These are phyloP conservation scores for Lithophane socia DNA, from an alignment of 2,888 invertebrate genomes.

Conservation along the genomic window DNA sequence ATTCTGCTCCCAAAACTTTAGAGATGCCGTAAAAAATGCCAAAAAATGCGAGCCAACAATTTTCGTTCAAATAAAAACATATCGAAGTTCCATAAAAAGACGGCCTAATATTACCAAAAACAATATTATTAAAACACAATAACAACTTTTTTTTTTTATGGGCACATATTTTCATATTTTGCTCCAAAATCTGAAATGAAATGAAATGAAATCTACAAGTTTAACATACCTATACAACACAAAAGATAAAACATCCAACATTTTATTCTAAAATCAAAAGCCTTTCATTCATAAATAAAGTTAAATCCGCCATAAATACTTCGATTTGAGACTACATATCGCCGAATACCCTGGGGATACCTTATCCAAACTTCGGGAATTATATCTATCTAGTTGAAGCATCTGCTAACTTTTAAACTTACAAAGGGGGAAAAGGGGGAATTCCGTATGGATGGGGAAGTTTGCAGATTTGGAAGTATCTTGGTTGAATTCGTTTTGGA, in stretches of 20 bases:
- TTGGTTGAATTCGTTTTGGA: constrained; percentile 47
- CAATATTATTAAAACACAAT: no score
- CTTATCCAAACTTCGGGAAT: constrained; percentile 65
- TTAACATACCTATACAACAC: neutral
- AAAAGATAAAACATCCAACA: neutral
- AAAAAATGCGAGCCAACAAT: no score
- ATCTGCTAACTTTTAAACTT: constrained; percentile 70
- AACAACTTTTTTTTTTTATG: no score
- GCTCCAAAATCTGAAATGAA: neutral
- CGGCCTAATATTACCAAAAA: no score
- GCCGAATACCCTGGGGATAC: constrained; percentile 43
- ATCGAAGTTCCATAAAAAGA: no score
- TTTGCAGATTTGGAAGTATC: constrained; percentile 53
- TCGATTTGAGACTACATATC: constrained; percentile 61
- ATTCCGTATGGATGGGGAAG: constrained; percentile 64
- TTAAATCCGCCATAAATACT: constrained; percentile 36
- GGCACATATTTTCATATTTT: neutral
- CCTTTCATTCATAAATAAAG: constrained; percentile 41
- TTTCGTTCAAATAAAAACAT: neutral
- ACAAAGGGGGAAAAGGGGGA: constrained; percentile 47
- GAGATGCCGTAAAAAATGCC: no score
- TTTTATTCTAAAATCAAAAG: constrained; percentile 22
- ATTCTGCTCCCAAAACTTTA: no score
- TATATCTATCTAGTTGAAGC: constrained; percentile 61
- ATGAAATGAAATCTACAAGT: no score